Percentiles rank a stretch among this genome's conserved stretches.
These are phyloP conservation scores for Maniola jurtina DNA, from an alignment of 1,140 invertebrate genomes.

Conservation along the genomic window DNA sequence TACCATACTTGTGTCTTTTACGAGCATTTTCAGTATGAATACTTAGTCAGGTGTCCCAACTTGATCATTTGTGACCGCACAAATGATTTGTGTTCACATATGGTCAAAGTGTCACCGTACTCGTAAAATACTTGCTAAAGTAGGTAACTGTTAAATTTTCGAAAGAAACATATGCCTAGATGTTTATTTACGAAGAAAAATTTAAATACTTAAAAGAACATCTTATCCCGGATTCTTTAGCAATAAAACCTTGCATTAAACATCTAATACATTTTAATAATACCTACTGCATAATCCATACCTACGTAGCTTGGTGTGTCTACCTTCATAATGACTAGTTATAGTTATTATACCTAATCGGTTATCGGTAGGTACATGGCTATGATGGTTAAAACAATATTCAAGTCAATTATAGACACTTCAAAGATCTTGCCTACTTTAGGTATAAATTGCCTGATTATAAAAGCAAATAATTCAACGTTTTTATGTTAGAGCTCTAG, in stretches of 20 bases:
- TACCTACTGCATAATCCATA: not conserved
- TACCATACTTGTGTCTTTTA: too few species aligned
- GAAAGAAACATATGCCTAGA: too few species aligned
- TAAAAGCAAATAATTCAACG: constrained; percentile 20
- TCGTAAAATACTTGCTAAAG: too few species aligned
- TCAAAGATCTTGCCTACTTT: constrained; percentile 29
- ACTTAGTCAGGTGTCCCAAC: too few species aligned
- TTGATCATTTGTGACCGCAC: too few species aligned
- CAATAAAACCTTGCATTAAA: not conserved
- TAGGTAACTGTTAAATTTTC: too few species aligned
- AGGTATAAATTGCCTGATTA: constrained; percentile 27
- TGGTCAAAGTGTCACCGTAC: too few species aligned
- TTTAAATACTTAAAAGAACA: not conserved
- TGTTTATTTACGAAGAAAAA: not conserved
- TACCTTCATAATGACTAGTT: not conserved
- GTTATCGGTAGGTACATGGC: not conserved
- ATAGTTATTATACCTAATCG: constrained; percentile 12
- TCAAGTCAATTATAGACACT: constrained; percentile 19
- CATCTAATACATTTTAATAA: constrained; percentile 5
- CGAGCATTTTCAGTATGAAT: too few species aligned
- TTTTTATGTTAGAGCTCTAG: constrained; percentile 14
- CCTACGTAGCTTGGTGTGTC: not conserved
- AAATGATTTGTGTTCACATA: too few species aligned
- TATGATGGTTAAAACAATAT: constrained; percentile 19
- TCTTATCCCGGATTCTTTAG: not conserved